Evolutionary conservation across 1,140 invertebrate species (phyloP).

Genomic region (Nasonia vitripennis): DNA sequence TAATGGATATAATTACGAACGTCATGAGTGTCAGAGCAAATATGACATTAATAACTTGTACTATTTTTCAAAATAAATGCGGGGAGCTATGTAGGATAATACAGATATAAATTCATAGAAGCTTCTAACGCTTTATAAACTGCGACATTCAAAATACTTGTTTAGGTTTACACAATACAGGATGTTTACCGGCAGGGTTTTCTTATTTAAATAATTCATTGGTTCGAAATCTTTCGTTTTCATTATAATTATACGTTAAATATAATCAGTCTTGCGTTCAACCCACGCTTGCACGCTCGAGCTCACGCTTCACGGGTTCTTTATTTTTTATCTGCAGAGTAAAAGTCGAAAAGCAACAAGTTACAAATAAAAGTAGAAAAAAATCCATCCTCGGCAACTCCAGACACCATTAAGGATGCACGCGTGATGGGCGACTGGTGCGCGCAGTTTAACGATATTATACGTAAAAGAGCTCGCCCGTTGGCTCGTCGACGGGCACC

Average conservation of each 20-base stretch:
- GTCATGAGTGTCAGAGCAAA: background rate
- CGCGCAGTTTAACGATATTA: slow-evolving; percentile 60
- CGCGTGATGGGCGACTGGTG: slow-evolving; percentile 52
- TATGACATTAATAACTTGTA: background rate
- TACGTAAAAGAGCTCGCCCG: slow-evolving; percentile 60
- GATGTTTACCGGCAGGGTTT: background rate
- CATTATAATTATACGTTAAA: background rate
- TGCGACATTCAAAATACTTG: background rate
- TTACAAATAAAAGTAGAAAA: slow-evolving; percentile 38
- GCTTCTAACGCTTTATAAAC: background rate
- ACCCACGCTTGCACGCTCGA: background rate
- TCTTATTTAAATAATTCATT: background rate
- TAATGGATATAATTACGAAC: background rate
- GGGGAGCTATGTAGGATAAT: background rate
- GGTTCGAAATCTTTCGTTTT: background rate
- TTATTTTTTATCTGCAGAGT: slow-evolving; percentile 2
- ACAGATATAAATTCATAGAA: background rate
- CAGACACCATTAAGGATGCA: slow-evolving; percentile 51
- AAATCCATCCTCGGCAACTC: slow-evolving; percentile 42
- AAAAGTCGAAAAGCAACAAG: slow-evolving; percentile 41
- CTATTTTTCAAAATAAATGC: background rate
- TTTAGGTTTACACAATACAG: too few relatives aligned
- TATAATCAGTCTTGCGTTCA: slow-evolving; percentile 5
- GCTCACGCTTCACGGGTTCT: background rate
- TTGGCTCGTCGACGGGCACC: slow-evolving; percentile 38